Evolutionary conservation across 2,888 invertebrate genomes (phyloP), one percentile per base, ranked within the genome.

Genomic region (Cantharis lateralis): DNA sequence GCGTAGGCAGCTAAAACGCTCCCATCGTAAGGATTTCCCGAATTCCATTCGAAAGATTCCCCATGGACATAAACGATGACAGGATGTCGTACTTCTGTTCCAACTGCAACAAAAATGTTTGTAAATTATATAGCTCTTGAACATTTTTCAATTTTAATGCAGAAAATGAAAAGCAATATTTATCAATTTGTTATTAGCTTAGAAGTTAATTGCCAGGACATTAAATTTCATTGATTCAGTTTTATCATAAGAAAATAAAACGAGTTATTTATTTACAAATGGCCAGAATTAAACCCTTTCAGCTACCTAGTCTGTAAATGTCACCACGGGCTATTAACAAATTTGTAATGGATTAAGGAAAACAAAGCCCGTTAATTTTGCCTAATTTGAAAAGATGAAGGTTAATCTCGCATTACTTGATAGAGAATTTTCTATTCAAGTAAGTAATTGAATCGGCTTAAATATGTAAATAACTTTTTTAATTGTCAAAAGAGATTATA

Each of bases 11-110:
- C 95, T 79, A 99, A 90, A 68, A 98, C 96, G 80, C 97, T 95
- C 74, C 98, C 98, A 87, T 99, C 98, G 89, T 98, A 98, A 7
- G 97, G 95, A 89, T 98, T 98, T 80, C 98, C 98, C 70, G 97
- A 96, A 87, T 97, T 98, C 95, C 97, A 98, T 85, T 96, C 96
- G 87, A 96, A 96, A 72, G 95, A 95, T 87, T 96, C 96, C 0
- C 96, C 96, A 84, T 96, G 96, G 82, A 96, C 92, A 89, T 94
- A 96, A 71, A 96, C 93, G 85, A 96, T 88, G 48, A 96, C 96
- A 62, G 96, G 95, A 86, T 93, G 90, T 71, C 91, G 86, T 26
- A 85, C 83, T 81, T 88, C 89, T 15, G 90, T 90, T 81, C 91
- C 91, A 88, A 90, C 92, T 92, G 89, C 63, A 88, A 87, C 74